Evolutionary conservation across 92 coral and sea anemone genomes (phyloP), one percentile per base, ranked within the genome.

Genomic region (Pocillopora grandis): DNA sequence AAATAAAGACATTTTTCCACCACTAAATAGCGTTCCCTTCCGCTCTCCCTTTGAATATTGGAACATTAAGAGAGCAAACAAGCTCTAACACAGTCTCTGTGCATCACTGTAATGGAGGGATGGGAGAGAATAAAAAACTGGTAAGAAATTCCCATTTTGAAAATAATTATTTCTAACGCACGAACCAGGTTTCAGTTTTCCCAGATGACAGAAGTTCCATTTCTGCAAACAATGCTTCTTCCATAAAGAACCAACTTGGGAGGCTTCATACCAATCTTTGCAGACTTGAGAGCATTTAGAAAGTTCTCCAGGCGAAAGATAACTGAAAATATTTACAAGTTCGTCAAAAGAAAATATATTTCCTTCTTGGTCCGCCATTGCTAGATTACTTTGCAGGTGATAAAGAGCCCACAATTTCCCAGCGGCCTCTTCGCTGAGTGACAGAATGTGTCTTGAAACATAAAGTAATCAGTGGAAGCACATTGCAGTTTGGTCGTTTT

Each of bases 151-250:
- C 14, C 10, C 19, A 6, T 13, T 33, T 68, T 33, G 14, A n/a
- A 64, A 15, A 5, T 17, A 64, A 13, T 13, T 7, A 17, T 36
- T 18, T 10, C 9, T 5, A 2, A 9, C 21, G n/a, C 7, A 15
- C 70, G 55, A 60, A 94, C 98, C 98, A 72, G 98, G 93, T 15
- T 82, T 76, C 52, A 91, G 76, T 56, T 76, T 85, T 67, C 68
- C 87, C 75, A 94, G 79, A 78, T 94, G 92, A 52, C 98, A 94
- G 76, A 94, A 94, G 61, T 87, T 87, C 98, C 98, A 94, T 9
- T 92, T 90, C 63, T 79, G 82, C n/a, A 94, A 83, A 83, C 95
- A 94, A 58, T 94, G 95, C 75, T 87, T 89, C 63, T 90, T 94
- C 98, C 98, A 94, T 84, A 94, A 68, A 17, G 92, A 89, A 12